Evolutionary conservation across 2,797 vertebrate genomes (phyloP).

Genomic region (Anomalospiza imberbis): DNA sequence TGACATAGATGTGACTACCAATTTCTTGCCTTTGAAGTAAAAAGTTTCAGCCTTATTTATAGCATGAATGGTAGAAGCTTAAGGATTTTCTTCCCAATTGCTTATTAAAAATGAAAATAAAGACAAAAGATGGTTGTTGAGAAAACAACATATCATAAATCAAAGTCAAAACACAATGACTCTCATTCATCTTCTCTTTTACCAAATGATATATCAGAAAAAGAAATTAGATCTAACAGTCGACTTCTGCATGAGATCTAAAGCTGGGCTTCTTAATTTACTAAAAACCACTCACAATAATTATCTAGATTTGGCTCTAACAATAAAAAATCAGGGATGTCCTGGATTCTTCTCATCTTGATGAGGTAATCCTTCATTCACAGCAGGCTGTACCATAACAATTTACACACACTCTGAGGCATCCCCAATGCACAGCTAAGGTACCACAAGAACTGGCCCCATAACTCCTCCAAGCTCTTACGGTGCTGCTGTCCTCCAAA

Average conservation of each 20-base stretch:
- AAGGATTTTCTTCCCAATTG: neutral
- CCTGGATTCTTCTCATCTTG: neutral
- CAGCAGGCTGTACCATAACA: neutral
- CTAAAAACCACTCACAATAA: slow-evolving; percentile 4
- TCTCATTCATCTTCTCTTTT: neutral
- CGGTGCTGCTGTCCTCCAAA: neutral
- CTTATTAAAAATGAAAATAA: slow-evolving; percentile 14
- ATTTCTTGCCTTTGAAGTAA: slow-evolving; percentile 2
- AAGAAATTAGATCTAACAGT: neutral
- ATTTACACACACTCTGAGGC: neutral
- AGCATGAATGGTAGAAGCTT: neutral
- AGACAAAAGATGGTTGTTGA: neutral
- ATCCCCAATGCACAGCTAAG: neutral
- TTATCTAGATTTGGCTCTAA: neutral
- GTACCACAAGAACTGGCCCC: neutral
- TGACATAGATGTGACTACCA: neutral
- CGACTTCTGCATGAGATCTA: neutral
- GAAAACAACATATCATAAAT: neutral
- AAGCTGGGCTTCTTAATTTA: neutral
- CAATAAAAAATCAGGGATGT: neutral
- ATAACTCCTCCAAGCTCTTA: neutral
- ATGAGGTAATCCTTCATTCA: neutral
- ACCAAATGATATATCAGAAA: neutral
- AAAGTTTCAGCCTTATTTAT: neutral
- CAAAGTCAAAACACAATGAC: neutral